Percentiles rank a stretch among this genome's conserved stretches.
These are phyloP conservation scores for Zosterops lateralis DNA, from an alignment of 2,113 vertebrate genomes.

Conservation along the genomic window DNA sequence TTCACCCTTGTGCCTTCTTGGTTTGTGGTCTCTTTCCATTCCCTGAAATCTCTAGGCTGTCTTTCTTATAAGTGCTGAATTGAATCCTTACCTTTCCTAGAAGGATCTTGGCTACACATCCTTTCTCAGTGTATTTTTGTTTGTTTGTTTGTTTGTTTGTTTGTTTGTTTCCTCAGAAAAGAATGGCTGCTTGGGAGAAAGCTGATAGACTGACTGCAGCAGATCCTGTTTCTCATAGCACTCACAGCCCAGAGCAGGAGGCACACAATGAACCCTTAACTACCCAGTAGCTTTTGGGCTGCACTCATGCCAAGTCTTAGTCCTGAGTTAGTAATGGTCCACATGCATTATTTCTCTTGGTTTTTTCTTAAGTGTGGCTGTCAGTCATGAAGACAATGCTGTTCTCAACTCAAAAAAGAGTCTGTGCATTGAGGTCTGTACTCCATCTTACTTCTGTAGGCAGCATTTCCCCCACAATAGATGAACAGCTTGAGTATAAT, in stretches of 20 bases:
- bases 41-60: neutral
- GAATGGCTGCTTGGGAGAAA: neutral
- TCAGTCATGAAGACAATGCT: neutral
- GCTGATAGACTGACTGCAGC: neutral
- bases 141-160: too few species aligned
- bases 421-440: neutral
- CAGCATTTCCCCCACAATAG: neutral
- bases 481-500: neutral
- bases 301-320: neutral
- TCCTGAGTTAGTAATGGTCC: neutral
- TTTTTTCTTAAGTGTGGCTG: neutral
- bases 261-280: neutral
- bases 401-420: neutral
- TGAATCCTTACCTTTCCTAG: neutral
- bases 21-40: neutral
- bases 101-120: neutral
- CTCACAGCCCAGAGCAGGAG: neutral
- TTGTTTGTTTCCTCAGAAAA: neutral
- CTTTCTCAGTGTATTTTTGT: neutral
- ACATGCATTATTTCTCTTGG: neutral
- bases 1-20: rapidly evolving
- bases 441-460: neutral
- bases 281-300: neutral
- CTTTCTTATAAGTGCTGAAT: neutral
- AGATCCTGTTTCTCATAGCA: neutral